Base-by-base conservation (phyloP, 2,113 vertebrate species). In the Bubalus kerabau region DNA sequence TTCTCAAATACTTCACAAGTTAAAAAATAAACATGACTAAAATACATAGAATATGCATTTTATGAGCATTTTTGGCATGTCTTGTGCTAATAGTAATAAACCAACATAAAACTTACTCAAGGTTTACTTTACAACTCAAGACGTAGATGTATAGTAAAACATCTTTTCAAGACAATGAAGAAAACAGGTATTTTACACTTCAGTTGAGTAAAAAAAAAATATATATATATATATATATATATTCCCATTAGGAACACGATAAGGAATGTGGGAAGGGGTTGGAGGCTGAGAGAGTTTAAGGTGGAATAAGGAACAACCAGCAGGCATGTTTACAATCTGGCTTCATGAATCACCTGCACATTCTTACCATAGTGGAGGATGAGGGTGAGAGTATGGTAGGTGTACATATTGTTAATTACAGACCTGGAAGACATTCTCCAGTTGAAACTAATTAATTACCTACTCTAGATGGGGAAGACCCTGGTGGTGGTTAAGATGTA, bases 361-460 rank as follows among this genome's bases (percentile, higher is more conserved):
- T 30, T 54, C 40, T 97, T 85, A 92, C 94, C 96, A 17, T 46
- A 87, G 82, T 64, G 87, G 80, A 4, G 1, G 85, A 95, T 83
- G 94, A 5, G 1, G 83, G 94, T 83, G 95, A 97, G 23, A 71
- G 91, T 80, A 60, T n/a, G 60, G 74, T 92, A 87, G 85, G 94
- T 84, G 92, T 93, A 82, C 89, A 15, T 95, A 95, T 94, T 98
- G 95, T 98, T 99, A 98, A 98, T 99, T 98, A 98, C 78, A 97
- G 94, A 83, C 80, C 76, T 95, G 93, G 46, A 98, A 95, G 97
- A 97, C 76, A 94, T 96, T 78, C 67, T 98, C 64, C 67, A 93
- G 91, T 46, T 97, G 91, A 98, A 98, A 98, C 97, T 97, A 98
- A 98, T 98, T 98, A 98, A 98, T 98, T 97, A 91, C 82, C 67